Conservation (phyloP, 2,888 invertebrate genomes). For the Synergus umbraculus region DNA sequence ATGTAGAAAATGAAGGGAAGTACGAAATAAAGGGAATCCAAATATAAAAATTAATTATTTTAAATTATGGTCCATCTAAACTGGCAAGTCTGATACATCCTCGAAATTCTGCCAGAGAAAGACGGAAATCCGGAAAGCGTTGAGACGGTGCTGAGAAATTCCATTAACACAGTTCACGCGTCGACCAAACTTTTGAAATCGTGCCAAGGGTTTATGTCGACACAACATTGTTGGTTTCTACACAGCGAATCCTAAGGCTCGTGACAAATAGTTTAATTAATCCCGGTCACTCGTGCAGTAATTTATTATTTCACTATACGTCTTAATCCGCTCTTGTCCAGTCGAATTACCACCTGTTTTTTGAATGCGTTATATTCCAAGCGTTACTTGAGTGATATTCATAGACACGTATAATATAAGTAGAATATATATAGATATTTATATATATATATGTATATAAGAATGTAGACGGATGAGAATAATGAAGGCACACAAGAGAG, state of each 20-base stretch:
- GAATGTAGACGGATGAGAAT: neutral
- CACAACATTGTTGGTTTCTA: constrained; percentile 2
- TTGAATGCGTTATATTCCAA: constrained; percentile 19
- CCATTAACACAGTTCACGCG: constrained; percentile 34
- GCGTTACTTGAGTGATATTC: constrained; percentile 7
- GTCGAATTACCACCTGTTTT: constrained; percentile 28
- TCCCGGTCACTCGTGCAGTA: constrained; percentile 3
- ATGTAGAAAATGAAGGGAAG: too few species aligned
- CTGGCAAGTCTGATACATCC: neutral
- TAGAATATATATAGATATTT: too few species aligned
- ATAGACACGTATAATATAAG: neutral
- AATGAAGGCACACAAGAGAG: neutral
- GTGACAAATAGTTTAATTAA: constrained; percentile 35
- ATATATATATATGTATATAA: neutral
- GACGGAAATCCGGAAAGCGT: constrained; percentile 29
- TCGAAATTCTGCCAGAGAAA: constrained; percentile 14
- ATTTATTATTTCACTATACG: constrained; percentile 36
- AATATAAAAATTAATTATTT: too few species aligned
- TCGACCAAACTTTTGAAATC: constrained; percentile 24
- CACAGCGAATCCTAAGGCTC: constrained; percentile 24
- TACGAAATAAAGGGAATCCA: too few species aligned
- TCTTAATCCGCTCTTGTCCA: constrained; percentile 31
- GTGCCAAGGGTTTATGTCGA: constrained; percentile 35
- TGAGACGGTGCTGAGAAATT: constrained; percentile 16
- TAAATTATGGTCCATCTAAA: neutral